Evolutionary conservation across 2,797 vertebrate genomes (phyloP), one percentile per base, ranked within the genome.

Genomic region (Enoplosus armatus): DNA sequence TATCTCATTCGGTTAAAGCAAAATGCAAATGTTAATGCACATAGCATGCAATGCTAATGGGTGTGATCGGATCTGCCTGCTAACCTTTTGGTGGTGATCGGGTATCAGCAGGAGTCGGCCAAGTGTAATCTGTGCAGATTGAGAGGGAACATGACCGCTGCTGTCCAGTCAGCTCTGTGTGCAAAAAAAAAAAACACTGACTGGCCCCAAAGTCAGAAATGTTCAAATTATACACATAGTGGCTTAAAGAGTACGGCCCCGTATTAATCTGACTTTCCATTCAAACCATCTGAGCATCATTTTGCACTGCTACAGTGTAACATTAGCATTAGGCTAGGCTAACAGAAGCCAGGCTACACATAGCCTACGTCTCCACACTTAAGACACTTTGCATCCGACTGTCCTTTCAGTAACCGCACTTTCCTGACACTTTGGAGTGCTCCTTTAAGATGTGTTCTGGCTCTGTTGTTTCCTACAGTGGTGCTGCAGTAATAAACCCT

Each of bases 401-500:
- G 15, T 41, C 33, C 3, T 24, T 63, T 29, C 15, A 33, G n/a
- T 18, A 54, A 41, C 6, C 9, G 20, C 4, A 31, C n/a, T 27
- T 22, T 55, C 47, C 11, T 76, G 27, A 54, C 68, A 37, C 29
- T n/a, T 29, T 12, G 14, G 1, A 53, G 2, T 37, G 45, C 50
- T 20, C 29, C n/a, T 66, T 31, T 14, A 69, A 20, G 11, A 14
- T 27, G 4, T 4, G n/a, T 41, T 31, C 39, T 56, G 48, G 41
- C 12, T 60, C 58, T 27, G 41, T 65, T 24, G 43, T 26, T 47
- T 75, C 5, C 29, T 29, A n/a, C 55, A 50, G 75, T 11, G 35
- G 41, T 18, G 59, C 39, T 2, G 47, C 63, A 69, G 73, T 77
- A 73, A 74, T 63, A 35, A 76, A 79, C 35, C 9, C 45, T 31